phyloP scores from a whole-genome alignment of 2,797 vertebrate genomes.

The Ctenochaetus hawaiiensis region DNA sequence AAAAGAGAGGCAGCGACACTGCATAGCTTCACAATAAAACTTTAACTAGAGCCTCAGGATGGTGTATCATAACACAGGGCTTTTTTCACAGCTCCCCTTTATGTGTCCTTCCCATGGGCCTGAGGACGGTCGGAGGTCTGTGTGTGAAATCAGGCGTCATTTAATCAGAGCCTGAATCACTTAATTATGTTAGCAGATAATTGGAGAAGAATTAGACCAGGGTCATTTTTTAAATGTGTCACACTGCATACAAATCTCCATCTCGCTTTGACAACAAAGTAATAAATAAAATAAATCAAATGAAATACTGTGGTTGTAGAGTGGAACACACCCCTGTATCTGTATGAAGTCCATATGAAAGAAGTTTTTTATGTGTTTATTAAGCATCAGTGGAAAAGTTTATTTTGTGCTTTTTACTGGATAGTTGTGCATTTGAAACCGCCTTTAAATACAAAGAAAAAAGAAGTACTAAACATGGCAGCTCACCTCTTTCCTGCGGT shows the following conservation, averaged over 20 bases:
- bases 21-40: slow-evolving; percentile 69
- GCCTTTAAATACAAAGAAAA: not conserved
- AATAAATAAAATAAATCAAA: slow-evolving; percentile 34
- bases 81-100: slow-evolving; percentile 57
- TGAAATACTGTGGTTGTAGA: slow-evolving; percentile 15
- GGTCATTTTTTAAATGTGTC: slow-evolving; percentile 48
- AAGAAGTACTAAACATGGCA: slow-evolving; percentile 5
- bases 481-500: slow-evolving; percentile 94
- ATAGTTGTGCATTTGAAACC: slow-evolving; percentile 1
- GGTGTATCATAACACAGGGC: slow-evolving; percentile 48
- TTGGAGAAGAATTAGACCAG: slow-evolving; percentile 24
- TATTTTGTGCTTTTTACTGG: not conserved
- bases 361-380: not conserved
- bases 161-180: slow-evolving; percentile 42
- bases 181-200: slow-evolving; percentile 52
- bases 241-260: slow-evolving; percentile 24
- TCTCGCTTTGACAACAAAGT: slow-evolving; percentile 31
- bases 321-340: not conserved
- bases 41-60: slow-evolving; percentile 66
- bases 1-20: slow-evolving; percentile 60
- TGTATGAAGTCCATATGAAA: not conserved
- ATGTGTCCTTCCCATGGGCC: slow-evolving; percentile 50
- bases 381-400: slow-evolving; percentile 28
- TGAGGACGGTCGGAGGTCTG: slow-evolving; percentile 51
- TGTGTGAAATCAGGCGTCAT: slow-evolving; percentile 39